Conservation (phyloP, 2,888 invertebrate species). For the Branchellion lobata region DNA sequence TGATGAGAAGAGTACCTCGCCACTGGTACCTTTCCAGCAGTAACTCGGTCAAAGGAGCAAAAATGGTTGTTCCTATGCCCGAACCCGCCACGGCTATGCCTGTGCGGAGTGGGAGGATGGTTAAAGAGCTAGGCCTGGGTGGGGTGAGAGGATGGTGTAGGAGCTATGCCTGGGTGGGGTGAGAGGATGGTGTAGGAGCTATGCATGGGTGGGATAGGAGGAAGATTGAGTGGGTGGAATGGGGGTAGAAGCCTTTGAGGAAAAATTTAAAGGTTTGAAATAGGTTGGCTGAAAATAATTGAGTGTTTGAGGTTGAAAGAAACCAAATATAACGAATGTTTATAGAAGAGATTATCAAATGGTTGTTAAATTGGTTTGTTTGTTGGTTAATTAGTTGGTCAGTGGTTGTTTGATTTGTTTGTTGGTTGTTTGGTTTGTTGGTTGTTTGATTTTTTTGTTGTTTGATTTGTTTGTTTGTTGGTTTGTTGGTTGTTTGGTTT, state of each 20-base stretch:
- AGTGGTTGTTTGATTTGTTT: too few species aligned
- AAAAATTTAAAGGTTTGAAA: not conserved
- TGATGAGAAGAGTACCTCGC: constrained; percentile 59
- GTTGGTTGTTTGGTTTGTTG: too few species aligned
- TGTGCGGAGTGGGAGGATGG: too few species aligned
- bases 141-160: not conserved
- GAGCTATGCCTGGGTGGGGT: not conserved
- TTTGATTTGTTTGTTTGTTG: too few species aligned
- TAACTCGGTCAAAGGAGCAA: constrained; percentile 59
- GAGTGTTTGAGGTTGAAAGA: too few species aligned
- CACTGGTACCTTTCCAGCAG: constrained; percentile 59
- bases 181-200: not conserved
- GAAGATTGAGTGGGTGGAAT: not conserved
- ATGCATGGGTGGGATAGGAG: not conserved
- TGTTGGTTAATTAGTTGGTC: too few species aligned
- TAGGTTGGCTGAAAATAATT: too few species aligned
- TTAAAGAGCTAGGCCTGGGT: not conserved
- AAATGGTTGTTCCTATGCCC: constrained; percentile 61
- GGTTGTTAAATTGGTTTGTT: too few species aligned
- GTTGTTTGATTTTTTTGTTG: too few species aligned
- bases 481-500: too few species aligned
- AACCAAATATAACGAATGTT: too few species aligned
- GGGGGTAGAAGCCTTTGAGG: not conserved
- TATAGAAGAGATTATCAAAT: too few species aligned
- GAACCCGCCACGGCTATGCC: constrained; percentile 60